A percentile compares a stretch with the other conserved stretches of the same genome.
Evolutionary conservation across 2,888 invertebrate species (phyloP).

Genomic region (Luperina nickerlii): DNA sequence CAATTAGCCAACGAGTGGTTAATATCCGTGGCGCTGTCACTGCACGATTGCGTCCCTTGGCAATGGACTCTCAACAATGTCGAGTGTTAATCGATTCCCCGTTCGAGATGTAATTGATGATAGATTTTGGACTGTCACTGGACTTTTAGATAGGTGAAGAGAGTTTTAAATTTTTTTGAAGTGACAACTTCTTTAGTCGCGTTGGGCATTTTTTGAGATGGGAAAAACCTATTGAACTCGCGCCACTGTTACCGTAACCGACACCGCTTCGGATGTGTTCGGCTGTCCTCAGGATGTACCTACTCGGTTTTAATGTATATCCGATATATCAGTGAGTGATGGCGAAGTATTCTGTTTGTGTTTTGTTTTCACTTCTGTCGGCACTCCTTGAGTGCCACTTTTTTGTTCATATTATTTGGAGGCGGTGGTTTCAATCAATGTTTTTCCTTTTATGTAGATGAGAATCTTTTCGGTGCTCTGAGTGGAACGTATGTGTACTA

Average conservation of each 20-base stretch:
- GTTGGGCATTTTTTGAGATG: too few relatives aligned
- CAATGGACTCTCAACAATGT: slow-evolving; percentile 80
- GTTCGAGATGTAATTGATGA: slow-evolving; percentile 71
- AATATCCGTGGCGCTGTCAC: slow-evolving; percentile 87
- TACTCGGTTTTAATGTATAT: too few relatives aligned
- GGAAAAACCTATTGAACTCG: too few relatives aligned
- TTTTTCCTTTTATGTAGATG: neutral
- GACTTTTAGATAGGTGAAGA: slow-evolving; percentile 47
- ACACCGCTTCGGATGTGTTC: too few relatives aligned
- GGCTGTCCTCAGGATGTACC: too few relatives aligned
- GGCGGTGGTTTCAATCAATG: neutral
- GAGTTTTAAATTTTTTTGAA: neutral
- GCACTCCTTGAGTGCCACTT: too few relatives aligned
- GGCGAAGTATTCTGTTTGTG: too few relatives aligned
- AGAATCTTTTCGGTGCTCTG: neutral
- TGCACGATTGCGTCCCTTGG: slow-evolving; percentile 81
- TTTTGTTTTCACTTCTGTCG: too few relatives aligned
- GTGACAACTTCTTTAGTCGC: too few relatives aligned
- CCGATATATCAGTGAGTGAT: too few relatives aligned
- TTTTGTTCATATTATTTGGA: neutral
- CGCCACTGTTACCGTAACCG: too few relatives aligned
- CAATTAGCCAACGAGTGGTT: slow-evolving; percentile 89
- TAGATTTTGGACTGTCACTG: slow-evolving; percentile 65
- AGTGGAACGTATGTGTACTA: neutral
- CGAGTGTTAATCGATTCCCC: slow-evolving; percentile 84